These are phyloP conservation scores for Micropoecilia bifurca DNA, from an alignment of 2,797 vertebrate genomes.

Conservation along the genomic window DNA sequence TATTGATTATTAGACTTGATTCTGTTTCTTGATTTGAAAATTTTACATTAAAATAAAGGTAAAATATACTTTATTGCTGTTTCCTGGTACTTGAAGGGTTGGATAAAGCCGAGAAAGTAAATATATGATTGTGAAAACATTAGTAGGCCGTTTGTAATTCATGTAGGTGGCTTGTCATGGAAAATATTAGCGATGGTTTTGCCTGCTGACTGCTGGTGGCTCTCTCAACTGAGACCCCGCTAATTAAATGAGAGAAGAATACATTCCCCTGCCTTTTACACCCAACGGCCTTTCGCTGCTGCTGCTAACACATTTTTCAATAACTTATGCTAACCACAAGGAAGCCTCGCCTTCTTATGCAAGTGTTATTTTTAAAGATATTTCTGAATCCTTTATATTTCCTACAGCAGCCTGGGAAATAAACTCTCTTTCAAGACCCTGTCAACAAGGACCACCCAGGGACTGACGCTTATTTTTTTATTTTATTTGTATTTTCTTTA, in stretches of 20 bases:
- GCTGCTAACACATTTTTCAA: conserved; percentile 49
- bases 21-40: neutral
- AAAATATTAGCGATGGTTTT: conserved; percentile 40
- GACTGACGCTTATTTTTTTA: conserved; percentile 25
- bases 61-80: neutral
- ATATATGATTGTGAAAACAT: conserved; percentile 11
- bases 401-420: conserved; percentile 52
- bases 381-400: conserved; percentile 45
- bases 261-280: conserved; percentile 15
- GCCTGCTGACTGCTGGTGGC: conserved; percentile 35
- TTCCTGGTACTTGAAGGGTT: neutral
- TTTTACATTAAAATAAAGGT: neutral
- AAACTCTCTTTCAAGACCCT: conserved; percentile 44
- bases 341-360: conserved; percentile 47
- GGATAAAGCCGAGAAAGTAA: neutral
- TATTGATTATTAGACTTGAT: neutral
- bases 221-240: conserved; percentile 24
- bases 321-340: conserved; percentile 52
- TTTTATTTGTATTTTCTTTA: too few relatives aligned
- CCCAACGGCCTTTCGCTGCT: conserved; percentile 17
- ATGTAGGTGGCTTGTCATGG: conserved; percentile 7
- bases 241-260: conserved; percentile 59
- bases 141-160: conserved; percentile 18
- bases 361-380: conserved; percentile 43
- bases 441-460: conserved; percentile 45